phyloP scores from a whole-genome alignment of 2,797 vertebrate species.

The Chrysocyon brachyurus region DNA sequence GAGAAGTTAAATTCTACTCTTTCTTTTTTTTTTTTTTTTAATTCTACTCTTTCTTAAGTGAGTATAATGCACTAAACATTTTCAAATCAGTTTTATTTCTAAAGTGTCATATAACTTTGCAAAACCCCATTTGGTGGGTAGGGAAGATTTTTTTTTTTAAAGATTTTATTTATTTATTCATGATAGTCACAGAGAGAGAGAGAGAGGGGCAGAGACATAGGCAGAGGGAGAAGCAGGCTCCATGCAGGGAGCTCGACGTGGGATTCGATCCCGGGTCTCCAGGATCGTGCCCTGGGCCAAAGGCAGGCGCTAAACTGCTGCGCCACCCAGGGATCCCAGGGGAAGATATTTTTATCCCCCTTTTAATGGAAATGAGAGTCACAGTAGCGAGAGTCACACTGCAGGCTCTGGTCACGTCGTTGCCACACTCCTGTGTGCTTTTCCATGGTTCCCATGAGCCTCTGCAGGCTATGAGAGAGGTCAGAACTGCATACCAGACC shows the following conservation, averaged over 20 bases:
- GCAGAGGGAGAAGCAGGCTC: too few relatives aligned
- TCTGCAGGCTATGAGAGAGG: not conserved
- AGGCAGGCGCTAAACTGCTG: too few relatives aligned
- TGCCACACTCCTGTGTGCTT: not conserved
- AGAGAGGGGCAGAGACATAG: too few relatives aligned
- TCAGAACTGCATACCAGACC: not conserved
- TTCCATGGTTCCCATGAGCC: not conserved
- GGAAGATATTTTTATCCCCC: too few relatives aligned
- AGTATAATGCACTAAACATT: constrained; percentile 1
- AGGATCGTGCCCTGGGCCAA: too few relatives aligned
- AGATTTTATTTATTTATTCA: too few relatives aligned
- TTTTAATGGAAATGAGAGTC: not conserved
- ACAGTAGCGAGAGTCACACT: not conserved
- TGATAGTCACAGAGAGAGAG: too few relatives aligned
- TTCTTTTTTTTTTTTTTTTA: not conserved
- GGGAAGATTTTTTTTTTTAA: not conserved
- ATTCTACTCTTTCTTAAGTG: not conserved
- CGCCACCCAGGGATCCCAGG: too few relatives aligned
- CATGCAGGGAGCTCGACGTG: too few relatives aligned
- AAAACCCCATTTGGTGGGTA: not conserved
- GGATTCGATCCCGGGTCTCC: too few relatives aligned
- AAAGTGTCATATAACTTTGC: not conserved
- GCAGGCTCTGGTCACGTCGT: not conserved
- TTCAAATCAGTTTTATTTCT: constrained; percentile 31
- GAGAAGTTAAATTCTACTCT: not conserved